Evolutionary conservation across 2,888 invertebrate genomes (phyloP).

Genomic region (Drosophila silvestris): DNA sequence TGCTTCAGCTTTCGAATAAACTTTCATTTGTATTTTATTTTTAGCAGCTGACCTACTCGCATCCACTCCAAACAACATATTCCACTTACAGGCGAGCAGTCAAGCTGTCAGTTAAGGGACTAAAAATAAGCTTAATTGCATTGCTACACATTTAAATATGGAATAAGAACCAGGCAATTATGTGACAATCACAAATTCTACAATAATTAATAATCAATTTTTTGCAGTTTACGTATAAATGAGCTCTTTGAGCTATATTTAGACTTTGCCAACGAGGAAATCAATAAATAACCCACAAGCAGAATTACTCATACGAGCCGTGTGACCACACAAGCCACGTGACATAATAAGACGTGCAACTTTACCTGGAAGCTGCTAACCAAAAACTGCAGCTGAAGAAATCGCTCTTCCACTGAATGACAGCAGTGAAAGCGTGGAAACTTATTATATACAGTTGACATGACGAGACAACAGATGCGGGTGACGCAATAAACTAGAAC

Average conservation of each 20-base stretch:
- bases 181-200: constrained; percentile 5
- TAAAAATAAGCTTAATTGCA: constrained; percentile 21
- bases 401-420: constrained; percentile 37
- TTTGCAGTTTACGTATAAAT: constrained; percentile 19
- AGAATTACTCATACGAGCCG: constrained; percentile 37
- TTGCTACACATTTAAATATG: neutral
- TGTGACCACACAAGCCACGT: constrained; percentile 28
- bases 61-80: neutral
- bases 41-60: neutral
- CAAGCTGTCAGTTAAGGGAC: constrained; percentile 17
- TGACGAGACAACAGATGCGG: constrained; percentile 42
- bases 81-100: neutral
- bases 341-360: neutral
- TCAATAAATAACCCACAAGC: constrained; percentile 39
- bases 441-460: constrained; percentile 55
- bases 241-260: constrained; percentile 11
- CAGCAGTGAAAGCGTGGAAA: constrained; percentile 47
- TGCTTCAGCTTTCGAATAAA: neutral
- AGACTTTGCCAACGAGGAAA: constrained; percentile 31
- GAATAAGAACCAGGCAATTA: neutral
- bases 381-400: constrained; percentile 38
- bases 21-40: neutral
- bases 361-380: constrained; percentile 3
- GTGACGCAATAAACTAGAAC: constrained; percentile 27
- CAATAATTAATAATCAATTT: constrained; percentile 49